Evolutionary conservation across 2,888 invertebrate species (phyloP).

Genomic region (Laspeyria flexula): DNA sequence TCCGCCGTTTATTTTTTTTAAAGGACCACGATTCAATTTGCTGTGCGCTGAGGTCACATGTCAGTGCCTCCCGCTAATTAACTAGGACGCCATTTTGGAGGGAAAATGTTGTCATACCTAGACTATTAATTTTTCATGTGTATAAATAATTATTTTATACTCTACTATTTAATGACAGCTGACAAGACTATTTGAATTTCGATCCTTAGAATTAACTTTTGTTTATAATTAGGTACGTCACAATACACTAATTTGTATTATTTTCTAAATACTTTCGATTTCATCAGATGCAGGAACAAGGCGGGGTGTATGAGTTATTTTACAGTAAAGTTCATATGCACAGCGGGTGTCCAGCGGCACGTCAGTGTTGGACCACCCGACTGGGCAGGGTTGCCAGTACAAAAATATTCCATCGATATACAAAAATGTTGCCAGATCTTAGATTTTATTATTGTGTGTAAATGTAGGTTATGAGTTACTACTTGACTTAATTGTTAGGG

Average conservation of each 20-base stretch:
- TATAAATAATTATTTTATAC: no score
- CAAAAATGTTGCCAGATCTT: constrained; percentile 16
- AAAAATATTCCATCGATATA: constrained; percentile 13
- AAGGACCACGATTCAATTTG: constrained; percentile 81
- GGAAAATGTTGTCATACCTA: constrained; percentile 12
- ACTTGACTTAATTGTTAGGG: background rate
- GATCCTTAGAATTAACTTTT: no score
- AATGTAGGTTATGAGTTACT: constrained; percentile 1
- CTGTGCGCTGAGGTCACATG: constrained; percentile 69
- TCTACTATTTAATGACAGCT: no score
- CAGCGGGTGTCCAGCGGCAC: constrained; percentile 62
- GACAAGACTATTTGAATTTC: no score
- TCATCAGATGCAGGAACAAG: constrained; percentile 24
- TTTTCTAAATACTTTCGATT: constrained; percentile 31
- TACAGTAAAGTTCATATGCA: constrained; percentile 53
- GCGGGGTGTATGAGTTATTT: constrained; percentile 31
- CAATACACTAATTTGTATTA: background rate
- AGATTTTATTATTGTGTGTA: constrained; percentile 14
- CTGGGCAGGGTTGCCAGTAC: constrained; percentile 51
- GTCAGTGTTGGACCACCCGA: constrained; percentile 68
- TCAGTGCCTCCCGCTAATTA: constrained; percentile 46
- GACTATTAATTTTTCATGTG: no score
- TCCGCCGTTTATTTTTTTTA: constrained; percentile 77
- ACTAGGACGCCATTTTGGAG: constrained; percentile 24
- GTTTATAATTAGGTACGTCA: no score